A percentile compares a stretch with the other conserved stretches of the same genome.
Evolutionary conservation across 1,140 invertebrate species (phyloP).

Genomic region (Drosophila takahashii): DNA sequence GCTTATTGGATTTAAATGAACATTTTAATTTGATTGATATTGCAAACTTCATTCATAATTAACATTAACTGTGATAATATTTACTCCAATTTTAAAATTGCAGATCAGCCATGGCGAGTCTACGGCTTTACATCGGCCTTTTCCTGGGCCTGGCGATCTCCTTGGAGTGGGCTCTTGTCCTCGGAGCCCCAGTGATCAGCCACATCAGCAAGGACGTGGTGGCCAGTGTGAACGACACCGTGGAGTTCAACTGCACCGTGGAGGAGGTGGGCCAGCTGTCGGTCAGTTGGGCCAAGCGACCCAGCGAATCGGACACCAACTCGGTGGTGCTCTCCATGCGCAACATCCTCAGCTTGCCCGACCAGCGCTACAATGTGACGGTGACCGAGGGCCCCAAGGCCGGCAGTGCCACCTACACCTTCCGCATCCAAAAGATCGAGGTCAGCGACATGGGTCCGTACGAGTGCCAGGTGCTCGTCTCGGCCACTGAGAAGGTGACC

Average conservation of each 20-base stretch:
- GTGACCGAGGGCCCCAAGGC: conserved; percentile 86
- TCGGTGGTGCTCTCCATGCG: conserved; percentile 87
- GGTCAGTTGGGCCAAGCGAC: conserved; percentile 89
- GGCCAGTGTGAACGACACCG: conserved; percentile 91
- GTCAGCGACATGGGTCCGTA: conserved; percentile 92
- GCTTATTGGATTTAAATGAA: no score
- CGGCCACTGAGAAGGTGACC: conserved; percentile 88
- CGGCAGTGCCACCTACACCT: conserved; percentile 88
- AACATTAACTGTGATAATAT: neutral
- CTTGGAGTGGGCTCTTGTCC: neutral
- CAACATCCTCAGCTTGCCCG: conserved; percentile 89
- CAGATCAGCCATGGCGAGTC: conserved; percentile 25
- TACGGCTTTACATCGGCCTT: conserved; percentile 34
- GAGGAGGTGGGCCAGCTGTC: conserved; percentile 91
- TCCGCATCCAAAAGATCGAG: conserved; percentile 91
- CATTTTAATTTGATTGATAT: no score
- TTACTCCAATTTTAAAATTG: neutral
- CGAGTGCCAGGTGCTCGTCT: conserved; percentile 91
- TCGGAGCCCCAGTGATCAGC: conserved; percentile 87
- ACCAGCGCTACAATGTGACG: conserved; percentile 89
- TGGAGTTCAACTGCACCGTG: conserved; percentile 91
- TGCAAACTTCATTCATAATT: no score
- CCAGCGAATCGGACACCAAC: conserved; percentile 55
- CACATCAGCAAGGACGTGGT: conserved; percentile 92
- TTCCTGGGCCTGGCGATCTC: conserved; percentile 21